Evolutionary conservation across 2,797 vertebrate genomes (phyloP).

Genomic region (Brotogeris chrysoptera): DNA sequence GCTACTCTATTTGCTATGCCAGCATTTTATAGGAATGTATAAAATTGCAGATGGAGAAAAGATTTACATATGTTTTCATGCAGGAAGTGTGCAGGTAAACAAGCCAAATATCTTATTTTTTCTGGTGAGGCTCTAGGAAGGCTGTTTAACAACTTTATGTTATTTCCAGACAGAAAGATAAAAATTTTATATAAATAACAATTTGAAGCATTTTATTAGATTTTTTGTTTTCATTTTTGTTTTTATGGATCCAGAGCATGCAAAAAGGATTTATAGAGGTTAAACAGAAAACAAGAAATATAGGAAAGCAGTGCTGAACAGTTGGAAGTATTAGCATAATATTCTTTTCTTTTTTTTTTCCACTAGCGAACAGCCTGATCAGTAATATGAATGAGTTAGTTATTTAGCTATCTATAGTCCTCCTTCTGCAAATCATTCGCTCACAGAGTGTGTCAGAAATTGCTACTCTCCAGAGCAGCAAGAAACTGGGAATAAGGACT

Average conservation of each 20-base stretch:
- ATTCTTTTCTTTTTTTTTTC: neutral
- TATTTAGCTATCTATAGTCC: neutral
- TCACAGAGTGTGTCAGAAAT: neutral
- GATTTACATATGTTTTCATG: neutral
- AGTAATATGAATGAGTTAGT: neutral
- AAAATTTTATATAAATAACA: neutral
- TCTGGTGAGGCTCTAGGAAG: neutral
- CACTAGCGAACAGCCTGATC: neutral
- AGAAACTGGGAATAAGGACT: neutral
- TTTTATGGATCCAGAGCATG: neutral
- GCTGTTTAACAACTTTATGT: neutral
- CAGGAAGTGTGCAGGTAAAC: neutral
- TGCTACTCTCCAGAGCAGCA: neutral
- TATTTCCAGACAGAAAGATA: neutral
- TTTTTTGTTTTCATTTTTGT: neutral
- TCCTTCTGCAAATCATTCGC: neutral
- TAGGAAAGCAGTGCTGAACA: neutral
- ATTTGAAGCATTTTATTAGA: neutral
- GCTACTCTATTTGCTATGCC: neutral
- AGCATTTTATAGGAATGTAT: neutral
- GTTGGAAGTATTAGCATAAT: neutral
- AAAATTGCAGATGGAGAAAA: neutral
- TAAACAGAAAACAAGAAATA: neutral
- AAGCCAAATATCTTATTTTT: neutral
- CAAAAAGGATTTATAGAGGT: neutral